Percentiles rank a stretch among this genome's conserved stretches.
These are phyloP conservation scores for Zoanthus gigantus DNA, from an alignment of 92 coral and sea anemone genomes.

Conservation along the genomic window DNA sequence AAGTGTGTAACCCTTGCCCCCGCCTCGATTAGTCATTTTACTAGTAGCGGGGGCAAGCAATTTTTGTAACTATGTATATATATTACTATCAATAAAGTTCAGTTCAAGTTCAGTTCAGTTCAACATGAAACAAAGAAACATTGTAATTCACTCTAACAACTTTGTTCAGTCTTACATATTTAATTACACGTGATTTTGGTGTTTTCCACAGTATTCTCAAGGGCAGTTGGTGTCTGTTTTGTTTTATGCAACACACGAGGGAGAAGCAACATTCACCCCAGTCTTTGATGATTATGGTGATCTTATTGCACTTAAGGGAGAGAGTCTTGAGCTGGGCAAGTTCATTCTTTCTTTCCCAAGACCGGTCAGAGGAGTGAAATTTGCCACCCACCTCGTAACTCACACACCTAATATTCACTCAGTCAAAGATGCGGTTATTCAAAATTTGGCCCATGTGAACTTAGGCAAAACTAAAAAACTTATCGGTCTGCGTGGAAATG, in stretches of 20 bases:
- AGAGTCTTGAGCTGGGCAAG: slow-evolving; percentile 89
- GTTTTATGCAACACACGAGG: slow-evolving; percentile 91
- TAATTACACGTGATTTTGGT: neutral
- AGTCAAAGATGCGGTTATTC: slow-evolving; percentile 85
- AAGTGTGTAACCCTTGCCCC: too few relatives aligned
- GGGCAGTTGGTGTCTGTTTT: slow-evolving; percentile 86
- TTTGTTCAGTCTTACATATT: too few relatives aligned
- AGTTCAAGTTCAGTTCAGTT: too few relatives aligned
- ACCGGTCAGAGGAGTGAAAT: slow-evolving; percentile 65
- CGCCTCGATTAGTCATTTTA: too few relatives aligned
- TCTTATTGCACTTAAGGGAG: slow-evolving; percentile 78
- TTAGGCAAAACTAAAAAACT: slow-evolving; percentile 67
- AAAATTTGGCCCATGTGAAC: slow-evolving; percentile 78
- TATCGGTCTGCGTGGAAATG: slow-evolving; percentile 81
- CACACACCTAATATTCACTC: slow-evolving; percentile 92
- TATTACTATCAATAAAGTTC: too few relatives aligned
- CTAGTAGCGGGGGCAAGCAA: too few relatives aligned
- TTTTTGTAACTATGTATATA: too few relatives aligned
- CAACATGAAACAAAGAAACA: too few relatives aligned
- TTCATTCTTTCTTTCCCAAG: slow-evolving; percentile 76
- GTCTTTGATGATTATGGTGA: slow-evolving; percentile 59
- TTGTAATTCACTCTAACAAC: too few relatives aligned
- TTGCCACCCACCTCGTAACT: slow-evolving; percentile 79
- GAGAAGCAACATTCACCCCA: slow-evolving; percentile 70
- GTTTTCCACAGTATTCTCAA: slow-evolving; percentile 65